These are phyloP conservation scores for Arbacia lixula DNA, from an alignment of 53 echinoderm and acorn worm species.

Conservation along the genomic window DNA sequence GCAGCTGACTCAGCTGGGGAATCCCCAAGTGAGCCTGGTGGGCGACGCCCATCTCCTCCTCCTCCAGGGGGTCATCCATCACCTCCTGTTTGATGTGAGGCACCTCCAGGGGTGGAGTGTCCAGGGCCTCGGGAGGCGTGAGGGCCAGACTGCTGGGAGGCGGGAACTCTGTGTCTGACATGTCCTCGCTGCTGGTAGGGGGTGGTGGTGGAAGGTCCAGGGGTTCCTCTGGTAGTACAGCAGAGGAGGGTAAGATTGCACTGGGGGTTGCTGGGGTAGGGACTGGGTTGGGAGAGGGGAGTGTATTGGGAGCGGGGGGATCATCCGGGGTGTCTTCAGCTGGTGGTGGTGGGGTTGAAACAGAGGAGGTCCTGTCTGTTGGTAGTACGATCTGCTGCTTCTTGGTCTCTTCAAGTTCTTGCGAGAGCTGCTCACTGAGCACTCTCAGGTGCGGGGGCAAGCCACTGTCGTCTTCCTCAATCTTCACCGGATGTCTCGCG, in stretches of 20 bases:
- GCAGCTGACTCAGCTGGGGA: neutral
- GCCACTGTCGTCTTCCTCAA: constrained; percentile 57
- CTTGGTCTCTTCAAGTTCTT: constrained; percentile 86
- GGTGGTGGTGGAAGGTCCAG: constrained; percentile 6
- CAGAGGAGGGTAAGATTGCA: constrained; percentile 6
- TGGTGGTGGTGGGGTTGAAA: neutral
- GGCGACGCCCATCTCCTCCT: constrained; percentile 11
- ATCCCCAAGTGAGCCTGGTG: constrained; percentile 17
- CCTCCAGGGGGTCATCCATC: constrained; percentile 35
- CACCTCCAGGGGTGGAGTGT: constrained; percentile 39
- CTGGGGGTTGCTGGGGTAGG: neutral
- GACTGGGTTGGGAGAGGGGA: neutral
- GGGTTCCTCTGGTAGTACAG: neutral
- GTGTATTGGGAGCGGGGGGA: neutral
- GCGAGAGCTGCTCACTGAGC: constrained; percentile 91
- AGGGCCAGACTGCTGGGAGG: neutral
- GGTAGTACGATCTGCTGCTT: constrained; percentile 69
- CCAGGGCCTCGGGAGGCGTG: neutral
- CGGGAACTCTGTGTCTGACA: neutral
- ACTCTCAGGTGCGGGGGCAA: constrained; percentile 86
- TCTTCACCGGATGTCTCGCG: constrained; percentile 1
- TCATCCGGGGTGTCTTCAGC: constrained; percentile 3
- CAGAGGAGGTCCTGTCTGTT: neutral
- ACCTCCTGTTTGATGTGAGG: constrained; percentile 48
- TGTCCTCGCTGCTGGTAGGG: constrained; percentile 15